phyloP scores from a whole-genome alignment of 2,797 vertebrate genomes.

The Ptychadena robeensis region DNA sequence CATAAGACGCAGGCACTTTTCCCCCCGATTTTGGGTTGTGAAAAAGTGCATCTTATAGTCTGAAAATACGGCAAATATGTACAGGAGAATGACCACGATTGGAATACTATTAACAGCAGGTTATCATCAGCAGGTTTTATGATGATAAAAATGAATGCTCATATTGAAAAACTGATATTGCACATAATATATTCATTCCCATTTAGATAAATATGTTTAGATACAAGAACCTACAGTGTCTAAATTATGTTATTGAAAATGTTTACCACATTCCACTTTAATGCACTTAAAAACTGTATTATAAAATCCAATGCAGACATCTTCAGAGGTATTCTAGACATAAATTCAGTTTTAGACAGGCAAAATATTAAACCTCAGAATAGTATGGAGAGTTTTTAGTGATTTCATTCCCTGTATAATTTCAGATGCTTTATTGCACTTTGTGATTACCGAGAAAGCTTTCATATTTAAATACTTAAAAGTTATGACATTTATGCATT shows the following conservation, averaged over 20 bases:
- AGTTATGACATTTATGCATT: conserved; percentile 1
- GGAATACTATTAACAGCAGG: no score
- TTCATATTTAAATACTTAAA: conserved; percentile 4
- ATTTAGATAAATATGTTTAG: conserved; percentile 28
- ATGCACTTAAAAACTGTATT: conserved; percentile 66
- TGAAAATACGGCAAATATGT: no score
- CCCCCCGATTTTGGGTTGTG: no score
- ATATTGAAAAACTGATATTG: neutral
- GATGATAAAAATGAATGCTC: neutral
- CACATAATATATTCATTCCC: neutral
- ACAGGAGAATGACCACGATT: no score
- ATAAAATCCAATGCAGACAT: conserved; percentile 65
- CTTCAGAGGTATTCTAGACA: conserved; percentile 65
- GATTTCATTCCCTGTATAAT: conserved; percentile 38
- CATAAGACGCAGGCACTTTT: no score
- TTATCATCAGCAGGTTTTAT: no score
- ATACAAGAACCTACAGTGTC: conserved; percentile 61
- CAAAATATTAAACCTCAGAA: conserved; percentile 66
- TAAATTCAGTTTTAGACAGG: conserved; percentile 66
- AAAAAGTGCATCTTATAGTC: no score
- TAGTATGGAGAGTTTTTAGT: conserved; percentile 64
- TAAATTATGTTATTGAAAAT: conserved; percentile 65
- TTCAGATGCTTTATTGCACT: conserved; percentile 28
- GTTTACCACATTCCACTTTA: conserved; percentile 52
- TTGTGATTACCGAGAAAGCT: conserved; percentile 13